Base-by-base conservation (phyloP, 2,113 vertebrate species). In the Toxostoma redivivum region DNA sequence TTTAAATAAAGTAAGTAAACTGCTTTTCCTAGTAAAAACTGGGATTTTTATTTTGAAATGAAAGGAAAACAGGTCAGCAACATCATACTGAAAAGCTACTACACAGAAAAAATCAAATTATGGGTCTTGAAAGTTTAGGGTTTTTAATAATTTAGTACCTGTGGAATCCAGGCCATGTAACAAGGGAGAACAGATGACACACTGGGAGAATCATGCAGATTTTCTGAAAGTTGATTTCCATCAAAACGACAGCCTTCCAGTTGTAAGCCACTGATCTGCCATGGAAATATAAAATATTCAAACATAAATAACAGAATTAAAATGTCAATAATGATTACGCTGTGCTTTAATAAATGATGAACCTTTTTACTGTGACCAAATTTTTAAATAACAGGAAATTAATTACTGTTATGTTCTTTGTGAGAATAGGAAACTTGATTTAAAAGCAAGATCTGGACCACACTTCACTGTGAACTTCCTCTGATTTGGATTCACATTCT, bases 171-270 rank as follows among this genome's bases (percentile, higher is more conserved):
- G 97, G 99, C 99, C 99, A 99, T 99, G 95, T 97, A 98, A 96
- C 99, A 99, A 53, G 98, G 95, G 19, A 98, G 99, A 65, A 99
- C 98, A 9, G 99, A 98, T 3, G 98, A 99, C 92, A 99, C 99
- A 50, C 98, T 99, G 94, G 99, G 98, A 90, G 99, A 99, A 93
- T 99, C 98, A 60, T 99, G 99, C 40, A 98, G 98, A 88, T 99
- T 99, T 98, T 99, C 99, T 94, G 97, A 98, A 94, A 99, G 98
- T 94, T 95, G 98, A 94, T 97, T 98, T 57, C 99, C 99, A 89
- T 99, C 99, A 96, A 99, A 99, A 95, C 97, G 98, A 95, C 99
- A 99, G 1, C 99, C 99, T 97, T 99, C 99, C 86, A 99, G 95
- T 91, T 99, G 98, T 69, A 99, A 98, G 72, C 99, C 99, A 81